Conservation (phyloP, 1,140 invertebrate genomes). For the Apis dorsata region DNA sequence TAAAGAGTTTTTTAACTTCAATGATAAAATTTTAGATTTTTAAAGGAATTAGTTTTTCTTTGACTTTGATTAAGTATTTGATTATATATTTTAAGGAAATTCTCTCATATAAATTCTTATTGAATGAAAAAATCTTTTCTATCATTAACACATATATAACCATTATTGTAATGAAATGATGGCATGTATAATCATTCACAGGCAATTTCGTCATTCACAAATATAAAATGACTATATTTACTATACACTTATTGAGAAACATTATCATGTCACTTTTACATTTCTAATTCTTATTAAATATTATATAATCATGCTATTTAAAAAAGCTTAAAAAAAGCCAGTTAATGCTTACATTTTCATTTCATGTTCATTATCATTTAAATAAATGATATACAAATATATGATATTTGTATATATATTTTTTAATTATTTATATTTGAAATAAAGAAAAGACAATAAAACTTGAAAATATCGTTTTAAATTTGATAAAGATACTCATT, state of each 20-base stretch:
- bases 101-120: too few species aligned
- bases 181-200: not conserved
- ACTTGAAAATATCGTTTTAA: not conserved
- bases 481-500: not conserved
- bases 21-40: too few species aligned
- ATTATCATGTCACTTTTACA: not conserved
- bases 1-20: too few species aligned
- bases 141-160: conserved; percentile 15
- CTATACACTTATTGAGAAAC: not conserved
- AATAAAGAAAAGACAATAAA: too few species aligned
- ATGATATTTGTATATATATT: not conserved
- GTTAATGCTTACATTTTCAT: not conserved
- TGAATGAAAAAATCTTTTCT: not conserved
- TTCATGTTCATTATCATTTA: not conserved
- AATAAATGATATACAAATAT: not conserved
- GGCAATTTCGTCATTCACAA: not conserved
- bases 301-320: not conserved
- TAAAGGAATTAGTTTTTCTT: too few species aligned
- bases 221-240: not conserved
- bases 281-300: not conserved
- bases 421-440: too few species aligned
- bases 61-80: too few species aligned
- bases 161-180: not conserved
- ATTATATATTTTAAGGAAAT: too few species aligned
- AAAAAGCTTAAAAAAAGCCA: not conserved